Evolutionary conservation across 2,888 invertebrate genomes (phyloP).

Genomic region (Leuctra nigra): DNA sequence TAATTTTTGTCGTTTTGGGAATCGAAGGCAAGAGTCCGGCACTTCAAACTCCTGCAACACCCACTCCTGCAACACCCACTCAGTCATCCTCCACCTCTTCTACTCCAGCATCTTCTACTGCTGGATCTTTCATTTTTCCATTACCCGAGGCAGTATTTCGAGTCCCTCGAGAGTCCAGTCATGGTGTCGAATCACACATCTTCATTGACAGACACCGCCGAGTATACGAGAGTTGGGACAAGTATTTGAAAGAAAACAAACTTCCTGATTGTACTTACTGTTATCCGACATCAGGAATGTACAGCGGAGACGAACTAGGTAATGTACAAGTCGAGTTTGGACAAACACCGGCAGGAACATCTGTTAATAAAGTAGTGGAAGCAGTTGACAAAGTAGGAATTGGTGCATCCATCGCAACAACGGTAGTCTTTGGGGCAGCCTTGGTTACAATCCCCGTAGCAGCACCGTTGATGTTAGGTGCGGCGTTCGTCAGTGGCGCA

Average conservation of each 20-base stretch:
- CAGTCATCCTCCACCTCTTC: too few species aligned
- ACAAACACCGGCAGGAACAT: constrained; percentile 9
- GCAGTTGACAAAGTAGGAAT: constrained; percentile 14
- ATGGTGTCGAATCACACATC: not conserved
- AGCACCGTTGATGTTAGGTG: not conserved
- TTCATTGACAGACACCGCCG: constrained; percentile 23
- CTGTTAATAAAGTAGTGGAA: not conserved
- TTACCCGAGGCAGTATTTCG: constrained; percentile 12
- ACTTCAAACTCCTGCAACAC: too few species aligned
- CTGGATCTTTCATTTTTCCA: too few species aligned
- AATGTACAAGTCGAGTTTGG: constrained; percentile 18
- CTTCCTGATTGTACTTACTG: constrained; percentile 21
- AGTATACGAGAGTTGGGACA: constrained; percentile 22
- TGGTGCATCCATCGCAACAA: constrained; percentile 7
- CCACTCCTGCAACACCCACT: too few species aligned
- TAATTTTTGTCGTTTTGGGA: too few species aligned
- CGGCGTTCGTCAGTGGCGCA: constrained; percentile 7
- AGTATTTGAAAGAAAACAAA: constrained; percentile 20
- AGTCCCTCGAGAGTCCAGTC: constrained; percentile 3
- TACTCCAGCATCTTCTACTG: too few species aligned
- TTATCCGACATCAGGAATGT: constrained; percentile 21
- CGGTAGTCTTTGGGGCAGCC: constrained; percentile 11
- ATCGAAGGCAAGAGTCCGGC: too few species aligned
- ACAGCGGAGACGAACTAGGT: constrained; percentile 6
- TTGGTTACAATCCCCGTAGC: constrained; percentile 14